A percentile compares a stretch with the other conserved stretches of the same genome.
Conservation (phyloP, 2,888 invertebrate genomes). For the Spicauda simplicius region DNA sequence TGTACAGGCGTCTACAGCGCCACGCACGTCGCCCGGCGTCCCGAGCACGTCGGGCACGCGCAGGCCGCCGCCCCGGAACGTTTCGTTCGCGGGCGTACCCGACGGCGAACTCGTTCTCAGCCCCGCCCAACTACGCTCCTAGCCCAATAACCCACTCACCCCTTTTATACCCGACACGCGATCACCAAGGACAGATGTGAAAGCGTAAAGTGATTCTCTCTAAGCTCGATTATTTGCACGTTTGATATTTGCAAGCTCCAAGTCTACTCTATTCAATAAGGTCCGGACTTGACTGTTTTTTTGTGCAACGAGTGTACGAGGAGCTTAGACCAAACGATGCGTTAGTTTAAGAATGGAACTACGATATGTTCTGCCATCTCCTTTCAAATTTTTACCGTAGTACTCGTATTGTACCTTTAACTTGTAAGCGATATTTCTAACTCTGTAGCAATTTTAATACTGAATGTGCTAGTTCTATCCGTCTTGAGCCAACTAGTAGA, state of each 20-base stretch:
- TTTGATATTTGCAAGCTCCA: conserved; percentile 56
- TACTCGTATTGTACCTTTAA: conserved; percentile 58
- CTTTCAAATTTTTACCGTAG: conserved; percentile 46
- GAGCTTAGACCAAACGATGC: conserved; percentile 37
- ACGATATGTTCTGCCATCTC: conserved; percentile 24
- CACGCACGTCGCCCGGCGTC: conserved; percentile 38
- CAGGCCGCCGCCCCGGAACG: conserved; percentile 74
- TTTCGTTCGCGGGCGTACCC: conserved; percentile 78
- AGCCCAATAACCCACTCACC: conserved; percentile 70
- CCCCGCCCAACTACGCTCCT: conserved; percentile 86
- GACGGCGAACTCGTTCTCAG: conserved; percentile 87
- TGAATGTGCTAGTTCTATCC: conserved; percentile 77
- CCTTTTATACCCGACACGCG: conserved; percentile 55
- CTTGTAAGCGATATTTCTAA: conserved; percentile 67
- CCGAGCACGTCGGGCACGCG: conserved; percentile 46
- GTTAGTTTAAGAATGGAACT: conserved; percentile 47
- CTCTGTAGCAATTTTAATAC: conserved; percentile 68
- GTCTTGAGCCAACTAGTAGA: conserved; percentile 66
- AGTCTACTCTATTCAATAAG: conserved; percentile 16
- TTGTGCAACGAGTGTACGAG: conserved; percentile 41
- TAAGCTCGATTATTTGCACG: conserved; percentile 60
- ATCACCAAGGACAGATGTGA: conserved; percentile 59
- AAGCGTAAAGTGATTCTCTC: conserved; percentile 55
- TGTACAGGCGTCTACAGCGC: conserved; percentile 43
- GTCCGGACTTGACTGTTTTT: conserved; percentile 32